A percentile compares a stretch with the other conserved stretches of the same genome.
These are phyloP conservation scores for Telmatherina bonti DNA, from an alignment of 2,797 vertebrate species.

Conservation along the genomic window DNA sequence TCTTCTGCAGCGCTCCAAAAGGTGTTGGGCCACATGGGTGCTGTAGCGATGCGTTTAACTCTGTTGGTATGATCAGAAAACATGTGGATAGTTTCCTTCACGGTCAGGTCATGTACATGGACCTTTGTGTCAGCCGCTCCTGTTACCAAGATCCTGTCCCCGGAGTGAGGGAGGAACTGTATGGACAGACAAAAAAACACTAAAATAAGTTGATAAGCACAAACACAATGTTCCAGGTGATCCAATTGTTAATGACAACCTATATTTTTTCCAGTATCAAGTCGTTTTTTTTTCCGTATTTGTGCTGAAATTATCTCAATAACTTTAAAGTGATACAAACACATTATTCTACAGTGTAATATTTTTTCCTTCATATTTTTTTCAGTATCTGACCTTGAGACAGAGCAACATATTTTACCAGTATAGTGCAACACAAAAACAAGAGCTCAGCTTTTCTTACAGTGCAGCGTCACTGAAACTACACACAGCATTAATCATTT, in stretches of 20 bases:
- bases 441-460: neutral
- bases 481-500: neutral
- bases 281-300: too few species aligned
- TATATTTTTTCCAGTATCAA: too few species aligned
- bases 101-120: constrained; percentile 95
- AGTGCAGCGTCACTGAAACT: neutral
- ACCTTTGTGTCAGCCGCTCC: constrained; percentile 98
- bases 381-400: neutral
- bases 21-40: constrained; percentile 98
- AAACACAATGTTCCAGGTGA: constrained; percentile 2
- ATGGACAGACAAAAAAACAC: constrained; percentile 31
- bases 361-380: neutral
- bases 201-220: neutral
- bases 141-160: constrained; percentile 94
- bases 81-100: constrained; percentile 98
- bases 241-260: neutral
- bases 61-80: constrained; percentile 98
- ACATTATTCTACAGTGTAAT: neutral
- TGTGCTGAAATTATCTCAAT: too few species aligned
- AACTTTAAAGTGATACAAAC: neutral
- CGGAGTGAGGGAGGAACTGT: constrained; percentile 96
- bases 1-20: constrained; percentile 99
- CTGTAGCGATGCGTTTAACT: constrained; percentile 96
- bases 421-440: neutral
- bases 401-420: neutral